A percentile compares a stretch with the other conserved stretches of the same genome.
These are phyloP conservation scores for Brachymystax lenok DNA, from an alignment of 2,797 vertebrate genomes.

Conservation along the genomic window DNA sequence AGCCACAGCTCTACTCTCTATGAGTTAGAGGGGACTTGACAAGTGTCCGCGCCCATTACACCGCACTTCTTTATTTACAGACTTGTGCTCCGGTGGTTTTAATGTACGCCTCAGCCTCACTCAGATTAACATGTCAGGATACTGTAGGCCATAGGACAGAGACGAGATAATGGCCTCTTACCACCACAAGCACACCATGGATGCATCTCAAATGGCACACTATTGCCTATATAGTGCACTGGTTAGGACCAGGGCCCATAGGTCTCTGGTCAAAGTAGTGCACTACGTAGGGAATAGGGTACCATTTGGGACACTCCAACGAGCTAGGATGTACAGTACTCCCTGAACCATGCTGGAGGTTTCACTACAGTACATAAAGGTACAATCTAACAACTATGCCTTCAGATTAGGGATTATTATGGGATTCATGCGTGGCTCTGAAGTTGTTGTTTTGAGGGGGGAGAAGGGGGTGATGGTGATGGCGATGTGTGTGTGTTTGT, in stretches of 20 bases:
- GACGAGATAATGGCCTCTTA: constrained; percentile 58
- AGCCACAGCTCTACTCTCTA: constrained; percentile 20
- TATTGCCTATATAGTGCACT: neutral
- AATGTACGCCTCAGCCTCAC: constrained; percentile 36
- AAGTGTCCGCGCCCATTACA: constrained; percentile 76
- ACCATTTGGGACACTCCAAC: constrained; percentile 7
- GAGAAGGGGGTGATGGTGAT: neutral
- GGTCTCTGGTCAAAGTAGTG: no score
- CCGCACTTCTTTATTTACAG: constrained; percentile 58
- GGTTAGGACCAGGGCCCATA: neutral
- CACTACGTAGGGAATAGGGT: neutral
- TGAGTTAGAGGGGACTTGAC: constrained; percentile 74
- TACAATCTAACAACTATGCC: neutral
- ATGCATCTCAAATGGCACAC: neutral
- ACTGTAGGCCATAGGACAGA: constrained; percentile 16
- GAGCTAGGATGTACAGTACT: neutral
- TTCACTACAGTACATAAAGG: neutral
- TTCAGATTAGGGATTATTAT: neutral
- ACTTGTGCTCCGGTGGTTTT: constrained; percentile 59
- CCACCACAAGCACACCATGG: constrained; percentile 54
- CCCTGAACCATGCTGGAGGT: neutral
- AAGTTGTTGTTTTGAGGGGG: neutral
- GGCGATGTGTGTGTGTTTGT: constrained; percentile 1
- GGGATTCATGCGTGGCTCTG: neutral
- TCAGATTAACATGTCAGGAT: constrained; percentile 50